Conservation (phyloP, 2,797 vertebrate species). For the Sebastes cheni region DNA sequence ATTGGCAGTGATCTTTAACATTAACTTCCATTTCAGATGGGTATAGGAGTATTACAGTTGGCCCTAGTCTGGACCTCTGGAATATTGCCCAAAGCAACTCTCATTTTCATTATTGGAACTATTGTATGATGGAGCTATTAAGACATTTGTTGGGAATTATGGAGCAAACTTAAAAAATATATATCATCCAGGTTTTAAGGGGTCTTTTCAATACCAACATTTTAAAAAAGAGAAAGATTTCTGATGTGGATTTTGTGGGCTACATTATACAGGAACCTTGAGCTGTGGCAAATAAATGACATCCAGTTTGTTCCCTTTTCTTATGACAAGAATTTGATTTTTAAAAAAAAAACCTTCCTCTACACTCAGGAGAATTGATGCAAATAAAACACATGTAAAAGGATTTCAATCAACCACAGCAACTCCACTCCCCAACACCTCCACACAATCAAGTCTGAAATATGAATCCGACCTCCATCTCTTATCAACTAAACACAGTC, state of each 20-base stretch:
- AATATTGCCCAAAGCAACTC: neutral
- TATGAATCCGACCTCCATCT: neutral
- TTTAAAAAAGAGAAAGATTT: neutral
- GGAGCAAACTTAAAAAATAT: neutral
- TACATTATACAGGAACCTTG: neutral
- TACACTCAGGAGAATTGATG: neutral
- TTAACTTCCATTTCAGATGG: conserved; percentile 9
- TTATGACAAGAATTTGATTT: neutral
- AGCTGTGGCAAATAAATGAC: neutral
- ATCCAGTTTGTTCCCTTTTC: neutral
- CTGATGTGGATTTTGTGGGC: neutral
- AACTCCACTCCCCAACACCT: neutral
- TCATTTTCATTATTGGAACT: neutral
- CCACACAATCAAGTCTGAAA: neutral
- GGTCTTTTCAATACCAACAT: neutral
- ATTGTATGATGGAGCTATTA: neutral
- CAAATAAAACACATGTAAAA: conserved; percentile 4
- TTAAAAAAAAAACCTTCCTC: too few relatives aligned
- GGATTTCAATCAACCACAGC: conserved; percentile 11
- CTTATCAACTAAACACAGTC: neutral
- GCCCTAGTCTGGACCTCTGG: neutral
- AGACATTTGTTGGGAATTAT: neutral
- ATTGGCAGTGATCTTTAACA: conserved; percentile 3
- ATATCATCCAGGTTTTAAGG: neutral
- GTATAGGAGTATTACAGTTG: conserved; percentile 1